These are phyloP conservation scores for Prunella strophiata DNA, from an alignment of 2,797 vertebrate genomes.

Conservation along the genomic window DNA sequence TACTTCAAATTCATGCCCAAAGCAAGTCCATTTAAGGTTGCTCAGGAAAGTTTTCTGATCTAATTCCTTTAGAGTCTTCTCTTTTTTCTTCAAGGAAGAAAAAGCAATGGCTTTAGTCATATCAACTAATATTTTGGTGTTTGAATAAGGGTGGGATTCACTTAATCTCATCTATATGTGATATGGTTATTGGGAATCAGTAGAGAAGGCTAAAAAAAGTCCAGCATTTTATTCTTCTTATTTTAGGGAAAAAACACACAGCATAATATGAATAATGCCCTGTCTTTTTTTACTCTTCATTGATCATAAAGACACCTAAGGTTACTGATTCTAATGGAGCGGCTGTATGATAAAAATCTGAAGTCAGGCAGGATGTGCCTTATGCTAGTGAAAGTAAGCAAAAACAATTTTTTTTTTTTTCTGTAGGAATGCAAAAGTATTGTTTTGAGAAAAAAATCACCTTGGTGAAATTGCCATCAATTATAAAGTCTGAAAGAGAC, in stretches of 20 bases:
- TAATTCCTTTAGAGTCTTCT: neutral
- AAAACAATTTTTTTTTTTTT: neutral
- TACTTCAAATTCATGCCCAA: neutral
- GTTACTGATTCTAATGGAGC: neutral
- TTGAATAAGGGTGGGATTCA: neutral
- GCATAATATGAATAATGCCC: neutral
- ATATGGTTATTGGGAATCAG: neutral
- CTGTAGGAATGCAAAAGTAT: accelerated
- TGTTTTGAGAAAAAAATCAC: neutral
- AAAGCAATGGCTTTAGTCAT: neutral
- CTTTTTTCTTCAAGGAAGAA: neutral
- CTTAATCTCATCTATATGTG: neutral
- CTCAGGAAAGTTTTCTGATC: neutral
- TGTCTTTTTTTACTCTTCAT: neutral
- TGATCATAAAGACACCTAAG: neutral
- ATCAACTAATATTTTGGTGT: neutral
- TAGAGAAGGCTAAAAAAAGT: neutral
- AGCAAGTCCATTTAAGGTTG: neutral
- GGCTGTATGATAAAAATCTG: neutral
- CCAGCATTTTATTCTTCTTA: neutral
- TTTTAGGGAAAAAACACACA: neutral
- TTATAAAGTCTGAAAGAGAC: neutral
- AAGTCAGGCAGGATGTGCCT: neutral
- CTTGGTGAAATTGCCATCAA: neutral
- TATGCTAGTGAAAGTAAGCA: neutral